Conservation (phyloP, 2,888 invertebrate species). For the Steinernema carpocapsae region DNA sequence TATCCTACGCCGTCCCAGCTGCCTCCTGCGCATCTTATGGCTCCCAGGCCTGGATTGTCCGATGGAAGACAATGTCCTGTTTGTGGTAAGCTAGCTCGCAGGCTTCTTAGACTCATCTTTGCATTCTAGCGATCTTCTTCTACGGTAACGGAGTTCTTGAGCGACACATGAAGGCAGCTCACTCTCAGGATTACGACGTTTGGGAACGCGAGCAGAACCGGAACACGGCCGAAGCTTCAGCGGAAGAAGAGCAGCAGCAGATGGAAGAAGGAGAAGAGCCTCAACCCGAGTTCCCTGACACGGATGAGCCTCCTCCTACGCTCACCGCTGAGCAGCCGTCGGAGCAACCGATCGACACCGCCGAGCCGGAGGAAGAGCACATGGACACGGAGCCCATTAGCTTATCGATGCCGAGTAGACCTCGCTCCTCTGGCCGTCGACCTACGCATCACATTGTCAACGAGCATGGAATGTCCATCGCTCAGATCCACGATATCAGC, state of each 20-base stretch:
- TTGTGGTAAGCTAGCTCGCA: constrained; percentile 40
- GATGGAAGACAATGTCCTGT: constrained; percentile 47
- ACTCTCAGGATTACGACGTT: constrained; percentile 43
- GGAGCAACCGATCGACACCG: constrained; percentile 19
- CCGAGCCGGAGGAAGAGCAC: constrained; percentile 12
- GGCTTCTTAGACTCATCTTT: constrained; percentile 30
- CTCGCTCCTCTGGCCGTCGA: neutral
- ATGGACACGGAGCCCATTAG: constrained; percentile 12
- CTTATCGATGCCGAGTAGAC: neutral
- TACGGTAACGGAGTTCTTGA: constrained; percentile 52
- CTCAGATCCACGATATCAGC: constrained; percentile 36
- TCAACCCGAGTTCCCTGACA: neutral
- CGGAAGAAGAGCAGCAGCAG: neutral
- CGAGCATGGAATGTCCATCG: constrained; percentile 43
- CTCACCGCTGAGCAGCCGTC: constrained; percentile 36
- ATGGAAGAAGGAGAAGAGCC: constrained; percentile 10
- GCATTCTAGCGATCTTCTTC: constrained; percentile 53
- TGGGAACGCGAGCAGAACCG: constrained; percentile 36
- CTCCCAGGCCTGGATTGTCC: constrained; percentile 43
- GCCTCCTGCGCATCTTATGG: constrained; percentile 33
- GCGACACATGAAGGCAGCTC: constrained; percentile 52
- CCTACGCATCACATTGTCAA: constrained; percentile 40
- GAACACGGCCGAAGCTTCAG: neutral
- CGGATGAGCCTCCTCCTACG: constrained; percentile 16
- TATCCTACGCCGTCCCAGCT: constrained; percentile 28